Evolutionary conservation across 2,888 invertebrate genomes (phyloP).

Genomic region (Euplagia quadripunctaria): DNA sequence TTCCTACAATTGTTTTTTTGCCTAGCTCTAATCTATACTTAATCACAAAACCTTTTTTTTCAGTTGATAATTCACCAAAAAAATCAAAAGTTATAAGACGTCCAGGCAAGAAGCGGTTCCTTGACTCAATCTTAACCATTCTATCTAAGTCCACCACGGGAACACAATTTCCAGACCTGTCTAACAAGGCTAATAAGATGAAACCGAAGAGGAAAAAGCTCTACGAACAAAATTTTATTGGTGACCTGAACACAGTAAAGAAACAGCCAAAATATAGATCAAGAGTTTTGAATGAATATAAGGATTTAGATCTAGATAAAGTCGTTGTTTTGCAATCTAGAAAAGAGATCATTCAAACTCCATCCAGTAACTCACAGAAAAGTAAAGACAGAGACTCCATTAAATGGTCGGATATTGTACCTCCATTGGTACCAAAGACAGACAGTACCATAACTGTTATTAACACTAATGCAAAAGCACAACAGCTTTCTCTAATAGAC

Average conservation of each 20-base stretch:
- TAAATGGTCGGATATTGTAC: slow-evolving; percentile 22
- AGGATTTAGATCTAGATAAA: slow-evolving; percentile 45
- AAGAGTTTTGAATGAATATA: slow-evolving; percentile 49
- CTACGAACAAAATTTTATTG: slow-evolving; percentile 1
- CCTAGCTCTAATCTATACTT: too few relatives aligned
- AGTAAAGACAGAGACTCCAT: slow-evolving; percentile 21
- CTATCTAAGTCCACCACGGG: slow-evolving; percentile 67
- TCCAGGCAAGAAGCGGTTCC: slow-evolving; percentile 60
- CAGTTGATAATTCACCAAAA: slow-evolving; percentile 37
- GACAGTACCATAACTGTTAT: slow-evolving; percentile 11
- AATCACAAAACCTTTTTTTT: slow-evolving; percentile 14
- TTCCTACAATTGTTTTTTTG: too few relatives aligned
- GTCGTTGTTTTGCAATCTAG: slow-evolving; percentile 62
- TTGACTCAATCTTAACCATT: slow-evolving; percentile 64
- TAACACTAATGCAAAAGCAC: not conserved
- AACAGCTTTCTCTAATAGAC: not conserved
- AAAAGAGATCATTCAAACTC: slow-evolving; percentile 60
- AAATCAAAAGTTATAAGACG: slow-evolving; percentile 55
- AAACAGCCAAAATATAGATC: slow-evolving; percentile 53
- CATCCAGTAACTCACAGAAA: slow-evolving; percentile 61
- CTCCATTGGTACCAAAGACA: not conserved
- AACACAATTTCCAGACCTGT: slow-evolving; percentile 64
- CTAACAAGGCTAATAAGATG: slow-evolving; percentile 22
- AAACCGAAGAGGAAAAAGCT: slow-evolving; percentile 15
- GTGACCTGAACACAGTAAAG: slow-evolving; percentile 20